phyloP scores from a whole-genome alignment of 2,113 vertebrate genomes.

The Stictonetta naevosa region DNA sequence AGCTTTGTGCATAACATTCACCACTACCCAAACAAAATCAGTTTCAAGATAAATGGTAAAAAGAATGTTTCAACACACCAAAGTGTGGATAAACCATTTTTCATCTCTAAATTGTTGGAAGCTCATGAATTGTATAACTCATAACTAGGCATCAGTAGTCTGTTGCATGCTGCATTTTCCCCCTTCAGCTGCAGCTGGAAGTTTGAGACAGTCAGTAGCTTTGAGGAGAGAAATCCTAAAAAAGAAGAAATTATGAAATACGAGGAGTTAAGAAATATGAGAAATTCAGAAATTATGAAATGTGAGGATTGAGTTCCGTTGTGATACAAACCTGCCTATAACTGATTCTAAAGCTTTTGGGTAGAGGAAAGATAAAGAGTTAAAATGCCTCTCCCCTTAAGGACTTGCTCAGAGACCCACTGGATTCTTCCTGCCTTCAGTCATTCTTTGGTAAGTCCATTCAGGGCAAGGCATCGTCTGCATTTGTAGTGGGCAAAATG shows the following conservation, averaged over 20 bases:
- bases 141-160: slow-evolving; percentile 18
- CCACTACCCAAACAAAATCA: slow-evolving; percentile 30
- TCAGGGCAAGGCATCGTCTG: background rate
- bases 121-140: slow-evolving; percentile 35
- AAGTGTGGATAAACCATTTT: slow-evolving; percentile 59
- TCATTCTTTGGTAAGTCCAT: background rate
- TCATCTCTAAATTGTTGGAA: slow-evolving; percentile 53
- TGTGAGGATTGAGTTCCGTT: background rate
- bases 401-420: background rate
- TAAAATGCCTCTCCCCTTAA: background rate
- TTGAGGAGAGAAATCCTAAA: background rate
- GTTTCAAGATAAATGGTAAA: slow-evolving; percentile 42
- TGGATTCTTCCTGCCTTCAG: background rate
- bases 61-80: slow-evolving; percentile 23
- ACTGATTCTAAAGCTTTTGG: background rate
- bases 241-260: background rate
- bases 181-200: background rate
- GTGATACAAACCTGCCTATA: background rate
- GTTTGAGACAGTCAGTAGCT: background rate
- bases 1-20: background rate
- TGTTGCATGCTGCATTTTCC: slow-evolving; percentile 7
- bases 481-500: background rate
- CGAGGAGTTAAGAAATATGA: background rate
- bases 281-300: background rate
- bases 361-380: background rate